Evolutionary conservation across 2,888 invertebrate genomes (phyloP), one percentile per base, ranked within the genome.

Genomic region (Pristionchus mayeri): DNA sequence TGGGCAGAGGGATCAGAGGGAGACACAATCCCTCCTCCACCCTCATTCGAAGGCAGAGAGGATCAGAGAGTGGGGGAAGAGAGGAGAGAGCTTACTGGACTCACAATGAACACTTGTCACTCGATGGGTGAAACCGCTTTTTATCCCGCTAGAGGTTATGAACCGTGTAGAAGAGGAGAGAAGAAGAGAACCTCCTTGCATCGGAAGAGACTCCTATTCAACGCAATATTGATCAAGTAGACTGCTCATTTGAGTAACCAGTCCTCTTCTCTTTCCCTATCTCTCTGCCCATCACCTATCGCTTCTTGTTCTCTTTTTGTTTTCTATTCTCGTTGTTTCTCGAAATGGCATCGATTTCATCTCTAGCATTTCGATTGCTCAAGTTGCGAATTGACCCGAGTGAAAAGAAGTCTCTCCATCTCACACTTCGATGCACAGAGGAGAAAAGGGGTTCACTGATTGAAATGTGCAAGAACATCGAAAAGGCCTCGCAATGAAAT

Each of bases 61-160:
- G 67, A 37, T 67, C 21, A 67, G 67, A 67, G 67, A 67, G 37
- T 34, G 67, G 27, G 4, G 37, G 37, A 37, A 37, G 7, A 3
- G 67, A 21, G n/a, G 34, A 63, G 63, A 63, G 34, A 34, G 34
- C 37, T 34, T 67, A 67, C 37, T 34, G 34, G 67, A 67, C 57
- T 67, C 34, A 67, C 67, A 67, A 67, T 67, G 67, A 67, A 67
- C 57, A 60, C 67, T 67, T 67, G 37, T 37, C 67, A 37, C 67
- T 34, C 13, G 9, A 67, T 21, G 30, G 37, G 67, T 4, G 16
- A 67, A 37, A 67, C 67, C 67, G 37, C 67, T 67, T 67, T 67
- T 67, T 37, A 3, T 30, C 57, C 57, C 57, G 67, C 67, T 67
- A 67, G 21, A 67, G 37, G 34, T 37, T 37, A 67, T 67, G 67